A percentile compares a stretch with the other conserved stretches of the same genome.
These are phyloP conservation scores for Thumatha senex DNA, from an alignment of 2,888 invertebrate species.

Conservation along the genomic window DNA sequence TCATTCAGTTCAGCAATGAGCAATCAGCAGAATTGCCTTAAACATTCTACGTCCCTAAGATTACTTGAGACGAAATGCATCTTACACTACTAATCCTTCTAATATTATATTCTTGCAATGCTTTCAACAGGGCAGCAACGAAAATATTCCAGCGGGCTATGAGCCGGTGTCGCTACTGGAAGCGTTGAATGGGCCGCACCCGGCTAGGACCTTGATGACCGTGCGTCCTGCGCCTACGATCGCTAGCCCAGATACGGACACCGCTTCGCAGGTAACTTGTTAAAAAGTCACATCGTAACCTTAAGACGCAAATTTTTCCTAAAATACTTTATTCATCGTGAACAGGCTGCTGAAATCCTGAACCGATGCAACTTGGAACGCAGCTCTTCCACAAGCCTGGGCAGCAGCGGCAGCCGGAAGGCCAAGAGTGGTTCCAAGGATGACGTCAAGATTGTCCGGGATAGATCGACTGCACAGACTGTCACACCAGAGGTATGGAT, in stretches of 20 bases:
- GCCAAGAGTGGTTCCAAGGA: conserved; percentile 51
- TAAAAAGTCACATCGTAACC: neutral
- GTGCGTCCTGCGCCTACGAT: conserved; percentile 52
- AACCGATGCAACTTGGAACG: conserved; percentile 84
- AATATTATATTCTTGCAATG: neutral
- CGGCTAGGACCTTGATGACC: conserved; percentile 77
- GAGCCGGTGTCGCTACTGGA: conserved; percentile 97
- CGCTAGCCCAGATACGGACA: conserved; percentile 84
- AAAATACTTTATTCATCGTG: neutral
- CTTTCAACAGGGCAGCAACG: conserved; percentile 85
- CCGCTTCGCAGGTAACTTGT: conserved; percentile 70
- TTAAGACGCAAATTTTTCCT: neutral
- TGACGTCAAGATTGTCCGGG: conserved; percentile 55
- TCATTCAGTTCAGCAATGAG: too few relatives aligned
- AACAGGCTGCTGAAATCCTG: conserved; percentile 87
- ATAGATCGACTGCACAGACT: conserved; percentile 49
- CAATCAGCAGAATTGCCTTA: too few relatives aligned
- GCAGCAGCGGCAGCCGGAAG: conserved; percentile 73
- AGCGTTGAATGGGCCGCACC: conserved; percentile 96
- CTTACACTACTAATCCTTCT: too few relatives aligned
- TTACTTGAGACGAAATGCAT: too few relatives aligned
- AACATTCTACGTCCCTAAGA: too few relatives aligned
- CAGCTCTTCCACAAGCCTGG: conserved; percentile 74
- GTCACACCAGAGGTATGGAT: conserved; percentile 78
- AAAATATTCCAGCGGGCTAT: conserved; percentile 96